Evolutionary conservation across 2,797 vertebrate genomes (phyloP).

Genomic region (Stomatorhinus walkeri): DNA sequence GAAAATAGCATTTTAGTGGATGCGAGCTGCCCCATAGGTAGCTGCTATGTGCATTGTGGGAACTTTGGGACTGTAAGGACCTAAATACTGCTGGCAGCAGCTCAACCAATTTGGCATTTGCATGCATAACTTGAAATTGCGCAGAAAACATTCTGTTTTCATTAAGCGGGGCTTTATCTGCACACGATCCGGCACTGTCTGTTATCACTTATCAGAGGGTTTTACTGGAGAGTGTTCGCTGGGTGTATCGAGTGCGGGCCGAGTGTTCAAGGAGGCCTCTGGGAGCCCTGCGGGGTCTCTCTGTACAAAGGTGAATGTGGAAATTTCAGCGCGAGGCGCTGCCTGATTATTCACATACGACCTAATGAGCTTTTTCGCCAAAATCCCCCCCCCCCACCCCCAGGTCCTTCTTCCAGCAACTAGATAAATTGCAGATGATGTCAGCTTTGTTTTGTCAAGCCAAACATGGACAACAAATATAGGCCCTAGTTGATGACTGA

Average conservation of each 20-base stretch:
- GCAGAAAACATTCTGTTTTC: conserved; percentile 43
- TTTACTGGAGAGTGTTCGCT: conserved; percentile 34
- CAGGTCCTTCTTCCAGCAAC: conserved; percentile 30
- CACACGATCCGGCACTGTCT: conserved; percentile 40
- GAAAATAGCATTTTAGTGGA: conserved; percentile 24
- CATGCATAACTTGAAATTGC: conserved; percentile 46
- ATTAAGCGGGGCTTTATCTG: conserved; percentile 42
- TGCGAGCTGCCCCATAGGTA: conserved; percentile 26
- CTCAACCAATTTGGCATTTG: conserved; percentile 39
- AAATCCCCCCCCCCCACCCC: conserved; percentile 43
- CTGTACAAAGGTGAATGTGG: not conserved
- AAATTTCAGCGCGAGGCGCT: not conserved
- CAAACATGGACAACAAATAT: conserved; percentile 51
- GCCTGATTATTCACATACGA: not conserved
- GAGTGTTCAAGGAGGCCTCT: conserved; percentile 20
- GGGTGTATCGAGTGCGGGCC: not conserved
- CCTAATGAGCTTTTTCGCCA: conserved; percentile 35
- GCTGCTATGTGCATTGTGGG: conserved; percentile 38
- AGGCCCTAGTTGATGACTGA: conserved; percentile 28
- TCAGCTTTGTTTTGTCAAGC: conserved; percentile 48
- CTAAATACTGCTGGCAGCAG: not conserved
- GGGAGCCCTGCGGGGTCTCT: conserved; percentile 25
- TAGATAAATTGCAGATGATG: conserved; percentile 49
- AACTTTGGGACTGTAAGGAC: conserved; percentile 28
- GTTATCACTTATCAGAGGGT: conserved; percentile 42